Base-by-base conservation (phyloP, 2,888 invertebrate genomes). In the Ectemnius lituratus region DNA sequence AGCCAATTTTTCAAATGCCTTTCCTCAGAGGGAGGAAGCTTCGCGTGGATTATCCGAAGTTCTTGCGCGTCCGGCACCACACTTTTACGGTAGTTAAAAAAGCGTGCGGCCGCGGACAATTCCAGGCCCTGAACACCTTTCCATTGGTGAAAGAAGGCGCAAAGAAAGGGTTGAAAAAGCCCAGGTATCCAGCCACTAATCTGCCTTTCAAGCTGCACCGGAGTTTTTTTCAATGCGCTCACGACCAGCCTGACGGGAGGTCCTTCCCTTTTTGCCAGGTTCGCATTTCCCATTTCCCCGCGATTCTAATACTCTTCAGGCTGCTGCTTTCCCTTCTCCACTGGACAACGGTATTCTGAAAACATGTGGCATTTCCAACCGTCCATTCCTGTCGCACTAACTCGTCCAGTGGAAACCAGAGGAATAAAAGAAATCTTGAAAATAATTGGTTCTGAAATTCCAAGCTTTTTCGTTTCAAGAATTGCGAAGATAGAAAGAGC, bases 111-210 rank as follows among this genome's bases (percentile, higher is more conserved):
- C 27, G 14, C 61, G 64, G 66, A 79, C 75, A 81, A 82, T 78
- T 37, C 70, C 13, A 28, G 57, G 60, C 65, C 62, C 64, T 79
- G 69, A 80, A 72, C 46, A 67, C 69, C 80, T 76, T 79, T 65
- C 27, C 67, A 79, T 74, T 65, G 47, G 20, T 61, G 73, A 75
- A 73, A 78, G 60, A 62, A 6, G 14, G 16, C 46, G 62, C 47
- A 67, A 76, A 78, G 71, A 75, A 82, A 86, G 82, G 78, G 80
- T 83, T 82, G 81, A 79, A 77, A 83, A 85, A 81, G 76, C 60
- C 58, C 82, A 82, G 83, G 84, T 86, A 85, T 2, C 70, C 64
- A 28, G 61, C 37, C 71, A 70, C 73, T 83, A 83, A 85, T 85
- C 83, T 83, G 37, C 60, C 27, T 37, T 49, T 28, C 56, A n/a